These are phyloP conservation scores for Tor tambroides DNA, from an alignment of 2,113 vertebrate genomes.

Conservation along the genomic window DNA sequence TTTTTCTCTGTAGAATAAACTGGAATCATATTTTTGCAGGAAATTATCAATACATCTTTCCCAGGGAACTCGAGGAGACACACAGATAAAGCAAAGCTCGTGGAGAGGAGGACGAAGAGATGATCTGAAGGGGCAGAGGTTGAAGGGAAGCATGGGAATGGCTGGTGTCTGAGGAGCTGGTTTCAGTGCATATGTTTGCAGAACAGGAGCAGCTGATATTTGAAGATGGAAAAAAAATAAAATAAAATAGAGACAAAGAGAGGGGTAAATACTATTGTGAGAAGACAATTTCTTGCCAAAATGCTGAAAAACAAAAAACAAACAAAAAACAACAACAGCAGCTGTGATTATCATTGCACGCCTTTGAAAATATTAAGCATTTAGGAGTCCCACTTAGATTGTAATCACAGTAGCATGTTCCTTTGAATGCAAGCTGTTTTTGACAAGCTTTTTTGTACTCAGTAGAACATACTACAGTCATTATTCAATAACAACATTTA, in stretches of 20 bases:
- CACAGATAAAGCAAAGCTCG: slow-evolving; percentile 83
- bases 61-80: slow-evolving; percentile 94
- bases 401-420: background rate
- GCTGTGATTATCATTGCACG: background rate
- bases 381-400: background rate
- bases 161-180: slow-evolving; percentile 2
- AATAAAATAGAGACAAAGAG: background rate
- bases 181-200: background rate
- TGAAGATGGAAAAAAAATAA: background rate
- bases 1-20: slow-evolving; percentile 96
- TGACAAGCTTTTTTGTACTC: background rate
- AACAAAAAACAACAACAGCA: background rate
- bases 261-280: background rate
- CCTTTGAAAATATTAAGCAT: background rate
- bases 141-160: slow-evolving; percentile 47
- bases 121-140: slow-evolving; percentile 48
- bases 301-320: background rate
- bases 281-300: background rate
- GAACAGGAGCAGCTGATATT: background rate
- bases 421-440: background rate
- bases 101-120: slow-evolving; percentile 75
- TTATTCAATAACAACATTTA: too few relatives aligned
- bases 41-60: slow-evolving; percentile 99
- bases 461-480: background rate
- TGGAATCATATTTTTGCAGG: slow-evolving; percentile 97